Percentiles rank a stretch among this genome's conserved stretches.
Conservation (phyloP, 2,888 invertebrate genomes). For the Harpagoxenus sublaevis region DNA sequence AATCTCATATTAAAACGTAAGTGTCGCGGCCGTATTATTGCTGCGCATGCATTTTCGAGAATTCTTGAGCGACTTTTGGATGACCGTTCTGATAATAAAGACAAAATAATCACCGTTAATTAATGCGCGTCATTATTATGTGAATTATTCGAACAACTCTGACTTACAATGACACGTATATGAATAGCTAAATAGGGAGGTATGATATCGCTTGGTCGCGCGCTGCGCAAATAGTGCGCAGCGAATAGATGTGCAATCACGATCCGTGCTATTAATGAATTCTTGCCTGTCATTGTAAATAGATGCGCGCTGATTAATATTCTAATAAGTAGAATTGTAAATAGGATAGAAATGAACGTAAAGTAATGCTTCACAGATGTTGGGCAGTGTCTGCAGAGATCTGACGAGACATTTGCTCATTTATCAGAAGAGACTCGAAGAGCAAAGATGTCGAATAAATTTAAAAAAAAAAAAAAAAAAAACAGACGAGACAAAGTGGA, state of each 20-base stretch:
- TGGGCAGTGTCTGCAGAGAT: not conserved
- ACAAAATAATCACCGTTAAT: not conserved
- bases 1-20: not conserved
- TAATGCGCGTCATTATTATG: constrained; percentile 11
- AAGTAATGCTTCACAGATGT: not conserved
- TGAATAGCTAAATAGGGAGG: not conserved
- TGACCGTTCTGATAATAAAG: not conserved
- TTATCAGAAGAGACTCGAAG: not conserved
- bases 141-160: not conserved
- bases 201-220: not conserved
- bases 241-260: constrained; percentile 24
- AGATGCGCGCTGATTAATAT: not conserved
- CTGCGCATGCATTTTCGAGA: not conserved
- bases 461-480: not conserved
- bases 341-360: not conserved
- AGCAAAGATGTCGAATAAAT: not conserved
- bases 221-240: constrained; percentile 17
- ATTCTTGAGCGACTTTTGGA: not conserved
- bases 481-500: not conserved
- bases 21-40: not conserved
- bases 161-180: not conserved
- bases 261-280: constrained; percentile 39
- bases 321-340: constrained; percentile 25
- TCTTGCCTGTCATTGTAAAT: constrained; percentile 31
- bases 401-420: not conserved